These are phyloP conservation scores for Laupala kohalensis DNA, from an alignment of 1,140 invertebrate genomes.

Conservation along the genomic window DNA sequence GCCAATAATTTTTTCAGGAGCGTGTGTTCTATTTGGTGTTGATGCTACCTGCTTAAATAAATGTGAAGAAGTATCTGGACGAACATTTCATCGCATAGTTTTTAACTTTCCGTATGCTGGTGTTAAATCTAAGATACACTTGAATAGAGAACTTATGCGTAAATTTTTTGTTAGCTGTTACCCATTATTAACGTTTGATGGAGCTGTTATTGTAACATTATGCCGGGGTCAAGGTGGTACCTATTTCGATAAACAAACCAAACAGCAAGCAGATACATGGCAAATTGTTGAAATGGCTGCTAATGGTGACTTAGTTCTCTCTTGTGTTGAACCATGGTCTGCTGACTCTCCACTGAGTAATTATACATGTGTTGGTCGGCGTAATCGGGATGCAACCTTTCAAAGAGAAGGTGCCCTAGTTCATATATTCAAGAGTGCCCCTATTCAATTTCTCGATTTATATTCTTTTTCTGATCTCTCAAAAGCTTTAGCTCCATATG, in stretches of 20 bases:
- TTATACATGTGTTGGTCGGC: conserved; percentile 36
- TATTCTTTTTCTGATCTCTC: too few relatives aligned
- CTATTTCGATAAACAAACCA: conserved; percentile 30
- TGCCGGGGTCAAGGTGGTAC: conserved; percentile 51
- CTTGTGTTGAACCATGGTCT: conserved; percentile 22
- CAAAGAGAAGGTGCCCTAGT: conserved; percentile 32
- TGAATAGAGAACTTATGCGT: conserved; percentile 38
- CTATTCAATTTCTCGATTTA: neutral
- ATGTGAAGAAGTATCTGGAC: conserved; percentile 20
- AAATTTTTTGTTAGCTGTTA: conserved; percentile 37
- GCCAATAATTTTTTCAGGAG: conserved; percentile 36
- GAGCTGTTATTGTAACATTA: conserved; percentile 37
- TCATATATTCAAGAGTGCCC: conserved; percentile 30
- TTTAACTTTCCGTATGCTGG: conserved; percentile 52
- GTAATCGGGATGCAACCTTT: conserved; percentile 41
- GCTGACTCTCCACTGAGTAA: conserved; percentile 4
- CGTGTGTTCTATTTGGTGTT: conserved; percentile 31
- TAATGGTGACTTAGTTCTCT: conserved; percentile 34
- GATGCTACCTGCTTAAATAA: conserved; percentile 35
- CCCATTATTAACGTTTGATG: conserved; percentile 26
- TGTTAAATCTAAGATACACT: conserved; percentile 48
- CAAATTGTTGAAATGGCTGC: conserved; percentile 44
- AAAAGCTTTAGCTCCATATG: too few relatives aligned
- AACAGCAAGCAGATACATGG: conserved; percentile 47
- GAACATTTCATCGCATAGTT: conserved; percentile 36